Conservation (phyloP, 2,113 vertebrate genomes). For the Sterna hirundo region DNA sequence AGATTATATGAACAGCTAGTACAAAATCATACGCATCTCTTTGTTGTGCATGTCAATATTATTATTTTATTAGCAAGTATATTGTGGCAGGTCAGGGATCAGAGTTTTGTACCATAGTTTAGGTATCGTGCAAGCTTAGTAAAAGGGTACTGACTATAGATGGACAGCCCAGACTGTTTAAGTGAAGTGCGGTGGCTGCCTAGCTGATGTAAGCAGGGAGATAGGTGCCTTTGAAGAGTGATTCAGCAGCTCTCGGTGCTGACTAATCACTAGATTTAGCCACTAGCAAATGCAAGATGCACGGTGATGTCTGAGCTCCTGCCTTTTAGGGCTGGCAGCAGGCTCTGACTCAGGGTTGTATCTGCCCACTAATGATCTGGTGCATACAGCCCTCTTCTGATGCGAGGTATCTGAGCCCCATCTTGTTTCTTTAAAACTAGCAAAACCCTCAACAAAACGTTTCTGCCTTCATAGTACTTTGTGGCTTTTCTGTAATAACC, state of each 20-base stretch:
- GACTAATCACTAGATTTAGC: conserved; percentile 68
- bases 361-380: conserved; percentile 54
- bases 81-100: not conserved
- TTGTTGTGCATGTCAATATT: not conserved
- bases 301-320: conserved; percentile 53
- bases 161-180: not conserved
- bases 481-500: not conserved
- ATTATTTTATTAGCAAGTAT: not conserved
- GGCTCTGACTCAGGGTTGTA: conserved; percentile 58
- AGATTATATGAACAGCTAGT: not conserved
- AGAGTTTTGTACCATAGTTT: accelerated
- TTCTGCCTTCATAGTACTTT: not conserved
- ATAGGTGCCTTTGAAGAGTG: conserved; percentile 71
- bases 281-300: conserved; percentile 61
- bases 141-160: not conserved
- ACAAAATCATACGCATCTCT: not conserved
- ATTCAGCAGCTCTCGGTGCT: conserved; percentile 66
- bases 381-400: conserved; percentile 41
- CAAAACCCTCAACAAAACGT: not conserved
- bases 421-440: conserved; percentile 16
- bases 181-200: conserved; percentile 1
- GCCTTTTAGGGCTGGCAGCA: conserved; percentile 61
- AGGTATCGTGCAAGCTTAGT: not conserved
- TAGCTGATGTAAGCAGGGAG: conserved; percentile 64
- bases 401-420: not conserved